Base-by-base conservation (phyloP, 2,888 invertebrate genomes). In the Sinotaia quadrata region DNA sequence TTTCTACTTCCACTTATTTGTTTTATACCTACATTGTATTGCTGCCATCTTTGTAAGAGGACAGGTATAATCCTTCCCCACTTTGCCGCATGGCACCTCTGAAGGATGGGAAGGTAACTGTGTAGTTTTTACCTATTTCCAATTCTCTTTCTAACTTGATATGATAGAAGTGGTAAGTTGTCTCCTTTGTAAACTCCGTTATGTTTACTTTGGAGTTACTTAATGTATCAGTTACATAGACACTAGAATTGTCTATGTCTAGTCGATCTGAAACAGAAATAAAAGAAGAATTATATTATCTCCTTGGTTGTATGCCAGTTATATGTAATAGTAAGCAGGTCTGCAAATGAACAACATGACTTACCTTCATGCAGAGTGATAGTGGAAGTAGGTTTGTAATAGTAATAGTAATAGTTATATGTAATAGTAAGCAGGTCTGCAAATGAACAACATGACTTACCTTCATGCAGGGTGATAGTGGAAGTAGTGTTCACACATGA, bases 31-130 rank as follows among this genome's bases (percentile, higher is more conserved):
- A 75, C 75, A 69, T 59, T 7, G 63, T 70, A 24, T 72, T 15
- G n/a, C 67, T 61, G 10, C 58, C 67, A 15, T 67, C 65, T 12
- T 33, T 58, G 34, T 77, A 77, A 8, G 41, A 31, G 41, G 73
- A 73, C 52, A 57, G 56, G 44, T 78, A 78, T 34, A 78, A 37
- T 5, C 78, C 78, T 7, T 54, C 44, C 24, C 75, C 49, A 29
- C 72, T 73, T n/a, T 58, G 56, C 33, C 93, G 93, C 63, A 95
- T 89, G 70, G 91, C 89, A 0, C 94, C 95, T 12, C 90, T 89
- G 83, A 92, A 95, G 59, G 91, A 91, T 67, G 91, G 91, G 68
- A 95, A 92, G 75, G 91, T 89, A 74, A 95, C 84, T 62, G 91
- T 88, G 85, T 94, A 95, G 74, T 91, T 90, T 58, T 90, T 88